These are phyloP conservation scores for Homarus americanus DNA, from an alignment of 1,140 invertebrate species.

Conservation along the genomic window DNA sequence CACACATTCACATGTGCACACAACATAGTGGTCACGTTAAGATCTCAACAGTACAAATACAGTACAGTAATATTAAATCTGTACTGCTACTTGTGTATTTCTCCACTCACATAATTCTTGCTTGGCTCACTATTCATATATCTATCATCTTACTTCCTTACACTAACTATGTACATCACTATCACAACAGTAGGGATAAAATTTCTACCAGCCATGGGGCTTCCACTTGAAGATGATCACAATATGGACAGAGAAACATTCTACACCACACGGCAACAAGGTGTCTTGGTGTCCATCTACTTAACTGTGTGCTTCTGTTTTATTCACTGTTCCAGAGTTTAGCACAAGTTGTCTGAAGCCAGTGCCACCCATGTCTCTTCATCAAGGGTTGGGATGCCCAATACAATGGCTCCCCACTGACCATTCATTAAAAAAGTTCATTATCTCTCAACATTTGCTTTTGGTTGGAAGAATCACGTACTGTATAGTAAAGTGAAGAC, in stretches of 20 bases:
- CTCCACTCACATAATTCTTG: neutral
- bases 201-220: neutral
- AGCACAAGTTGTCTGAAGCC: neutral
- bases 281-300: neutral
- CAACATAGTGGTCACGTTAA: neutral
- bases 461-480: neutral
- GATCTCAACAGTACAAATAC: neutral
- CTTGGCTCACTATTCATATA: neutral
- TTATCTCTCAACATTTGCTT: neutral
- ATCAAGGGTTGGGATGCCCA: neutral
- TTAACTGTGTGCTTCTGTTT: neutral
- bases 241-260: conserved; percentile 25
- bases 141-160: conserved; percentile 17
- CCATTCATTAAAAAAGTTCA: neutral
- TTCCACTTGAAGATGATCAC: conserved; percentile 20
- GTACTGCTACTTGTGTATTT: neutral
- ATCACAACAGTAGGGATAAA: conserved; percentile 48
- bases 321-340: neutral
- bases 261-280: neutral
- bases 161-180: conserved; percentile 46
- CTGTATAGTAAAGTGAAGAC: neutral
- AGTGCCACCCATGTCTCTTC: neutral
- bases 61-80: neutral
- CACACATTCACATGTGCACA: neutral
- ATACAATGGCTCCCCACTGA: neutral